A percentile compares a stretch with the other conserved stretches of the same genome.
phyloP scores from a whole-genome alignment of 2,113 vertebrate species.

The Charadrius vociferus region DNA sequence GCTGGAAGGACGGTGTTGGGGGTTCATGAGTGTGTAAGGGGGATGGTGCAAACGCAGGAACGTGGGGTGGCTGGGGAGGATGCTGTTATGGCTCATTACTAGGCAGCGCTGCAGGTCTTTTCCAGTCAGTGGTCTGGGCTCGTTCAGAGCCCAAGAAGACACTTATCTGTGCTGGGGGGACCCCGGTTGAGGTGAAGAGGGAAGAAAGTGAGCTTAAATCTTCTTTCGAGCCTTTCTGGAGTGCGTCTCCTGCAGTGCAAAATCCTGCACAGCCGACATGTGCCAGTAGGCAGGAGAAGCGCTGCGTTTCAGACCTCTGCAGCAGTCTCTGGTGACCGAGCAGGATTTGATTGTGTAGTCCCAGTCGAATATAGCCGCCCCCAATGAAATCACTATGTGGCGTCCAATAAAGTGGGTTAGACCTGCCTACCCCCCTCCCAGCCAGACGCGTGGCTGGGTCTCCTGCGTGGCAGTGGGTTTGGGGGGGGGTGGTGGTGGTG shows the following conservation, averaged over 20 bases:
- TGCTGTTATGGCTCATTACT: not conserved
- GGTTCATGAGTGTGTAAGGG: rapidly evolving
- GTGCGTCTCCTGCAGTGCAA: not conserved
- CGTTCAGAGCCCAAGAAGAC: not conserved
- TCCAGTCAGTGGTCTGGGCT: not conserved
- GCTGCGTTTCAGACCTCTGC: not conserved
- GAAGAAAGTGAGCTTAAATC: not conserved
- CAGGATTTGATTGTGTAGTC: not conserved
- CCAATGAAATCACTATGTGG: not conserved
- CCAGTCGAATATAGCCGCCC: not conserved
- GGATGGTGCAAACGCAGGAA: not conserved
- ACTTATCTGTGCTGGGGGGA: not conserved
- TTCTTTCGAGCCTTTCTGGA: not conserved
- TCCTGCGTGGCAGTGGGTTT: not conserved
- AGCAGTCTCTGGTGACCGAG: not conserved
- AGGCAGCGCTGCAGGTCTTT: not conserved
- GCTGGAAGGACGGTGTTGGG: rapidly evolving
- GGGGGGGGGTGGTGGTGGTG: too few relatives aligned
- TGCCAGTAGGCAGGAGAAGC: not conserved
- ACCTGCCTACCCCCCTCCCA: not conserved
- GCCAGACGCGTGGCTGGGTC: rapidly evolving
- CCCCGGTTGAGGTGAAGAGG: not conserved
- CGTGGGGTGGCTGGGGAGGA: not conserved
- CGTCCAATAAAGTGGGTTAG: rapidly evolving
- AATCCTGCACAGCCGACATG: not conserved